phyloP scores from a whole-genome alignment of 2,113 vertebrate genomes.

The Myrmophylax atrothorax region DNA sequence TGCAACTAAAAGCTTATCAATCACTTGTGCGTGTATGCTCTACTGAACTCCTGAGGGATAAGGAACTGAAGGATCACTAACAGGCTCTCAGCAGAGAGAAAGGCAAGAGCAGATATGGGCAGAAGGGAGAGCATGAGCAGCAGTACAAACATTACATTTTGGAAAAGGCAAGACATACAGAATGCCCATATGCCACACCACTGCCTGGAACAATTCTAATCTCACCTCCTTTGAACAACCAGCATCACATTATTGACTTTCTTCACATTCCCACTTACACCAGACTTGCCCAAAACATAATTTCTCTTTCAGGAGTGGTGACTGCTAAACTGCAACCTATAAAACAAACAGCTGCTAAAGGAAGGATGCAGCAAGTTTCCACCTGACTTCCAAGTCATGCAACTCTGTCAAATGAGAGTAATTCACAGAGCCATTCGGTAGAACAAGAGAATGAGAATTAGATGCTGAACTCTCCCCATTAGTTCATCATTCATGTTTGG shows the following conservation, averaged over 20 bases:
- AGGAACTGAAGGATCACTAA: neutral
- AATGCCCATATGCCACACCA: neutral
- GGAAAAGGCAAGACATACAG: neutral
- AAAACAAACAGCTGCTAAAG: neutral
- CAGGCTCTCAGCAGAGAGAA: neutral
- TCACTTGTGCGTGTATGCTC: neutral
- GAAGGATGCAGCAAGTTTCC: neutral
- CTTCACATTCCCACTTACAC: neutral
- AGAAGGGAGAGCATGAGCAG: neutral
- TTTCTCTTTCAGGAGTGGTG: neutral
- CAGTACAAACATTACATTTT: neutral
- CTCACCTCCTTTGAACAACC: neutral
- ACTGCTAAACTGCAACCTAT: neutral
- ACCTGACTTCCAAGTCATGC: neutral
- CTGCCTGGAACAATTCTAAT: neutral
- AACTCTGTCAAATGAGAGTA: neutral
- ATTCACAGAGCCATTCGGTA: neutral
- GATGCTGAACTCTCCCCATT: neutral
- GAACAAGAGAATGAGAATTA: neutral
- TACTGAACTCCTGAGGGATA: neutral
- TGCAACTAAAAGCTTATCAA: slow-evolving; percentile 37
- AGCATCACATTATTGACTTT: neutral
- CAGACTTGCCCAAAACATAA: neutral
- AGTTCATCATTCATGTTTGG: neutral
- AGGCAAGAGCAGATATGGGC: neutral